Evolutionary conservation across 23 tunicate species (phyloP).

Genomic region (Corella eumyota): DNA sequence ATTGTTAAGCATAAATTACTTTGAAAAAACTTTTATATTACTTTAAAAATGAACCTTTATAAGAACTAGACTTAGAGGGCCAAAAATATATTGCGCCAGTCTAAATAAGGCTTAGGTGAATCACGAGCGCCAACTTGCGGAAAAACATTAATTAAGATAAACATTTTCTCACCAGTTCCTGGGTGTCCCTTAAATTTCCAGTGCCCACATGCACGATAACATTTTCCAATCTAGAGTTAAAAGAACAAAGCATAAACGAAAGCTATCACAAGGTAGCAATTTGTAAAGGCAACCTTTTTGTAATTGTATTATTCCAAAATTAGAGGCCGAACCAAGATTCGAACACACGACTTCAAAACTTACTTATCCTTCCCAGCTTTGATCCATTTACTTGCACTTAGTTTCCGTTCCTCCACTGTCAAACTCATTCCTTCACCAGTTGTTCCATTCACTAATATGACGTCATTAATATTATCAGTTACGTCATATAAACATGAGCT

Average conservation of each 20-base stretch:
- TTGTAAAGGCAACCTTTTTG: no score
- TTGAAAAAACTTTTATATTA: not conserved
- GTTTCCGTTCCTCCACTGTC: constrained; percentile 58
- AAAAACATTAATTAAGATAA: not conserved
- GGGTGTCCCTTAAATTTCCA: constrained; percentile 37
- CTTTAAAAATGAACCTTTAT: no score
- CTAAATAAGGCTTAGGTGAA: no score
- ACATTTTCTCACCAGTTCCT: constrained; percentile 45
- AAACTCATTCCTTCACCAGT: constrained; percentile 86
- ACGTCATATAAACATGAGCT: not conserved
- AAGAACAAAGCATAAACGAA: no score
- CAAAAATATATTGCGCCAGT: no score
- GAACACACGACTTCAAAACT: not conserved
- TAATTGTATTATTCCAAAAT: no score
- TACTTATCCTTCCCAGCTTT: constrained; percentile 71
- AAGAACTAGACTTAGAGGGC: not conserved
- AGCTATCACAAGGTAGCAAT: no score
- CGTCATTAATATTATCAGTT: not conserved
- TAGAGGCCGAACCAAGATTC: not conserved
- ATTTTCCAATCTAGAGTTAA: constrained; percentile 40
- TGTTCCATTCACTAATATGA: constrained; percentile 74
- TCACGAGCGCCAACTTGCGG: no score
- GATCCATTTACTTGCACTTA: constrained; percentile 71
- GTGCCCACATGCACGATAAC: constrained; percentile 81
- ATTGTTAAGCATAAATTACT: no score